Evolutionary conservation across 2,113 vertebrate species (phyloP).

Genomic region (Dromiciops gliroides): DNA sequence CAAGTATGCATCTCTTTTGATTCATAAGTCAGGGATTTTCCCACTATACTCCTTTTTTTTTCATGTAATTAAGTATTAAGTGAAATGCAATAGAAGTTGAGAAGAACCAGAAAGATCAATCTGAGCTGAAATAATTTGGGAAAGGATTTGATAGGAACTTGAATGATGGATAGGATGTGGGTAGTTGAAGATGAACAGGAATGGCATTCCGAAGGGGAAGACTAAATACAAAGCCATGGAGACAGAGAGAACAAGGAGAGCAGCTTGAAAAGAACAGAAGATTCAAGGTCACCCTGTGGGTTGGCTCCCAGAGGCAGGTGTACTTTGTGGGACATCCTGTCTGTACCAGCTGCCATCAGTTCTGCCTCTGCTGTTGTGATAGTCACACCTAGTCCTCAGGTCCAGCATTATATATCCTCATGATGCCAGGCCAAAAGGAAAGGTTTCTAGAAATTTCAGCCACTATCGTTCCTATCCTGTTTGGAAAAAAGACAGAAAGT

Average conservation of each 20-base stretch:
- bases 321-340: not conserved
- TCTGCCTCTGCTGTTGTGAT: not conserved
- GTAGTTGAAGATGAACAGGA: not conserved
- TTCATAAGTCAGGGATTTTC: not conserved
- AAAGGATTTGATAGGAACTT: not conserved
- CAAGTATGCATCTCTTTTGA: not conserved
- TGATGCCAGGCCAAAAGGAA: not conserved
- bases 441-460: not conserved
- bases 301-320: not conserved
- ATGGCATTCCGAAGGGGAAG: not conserved
- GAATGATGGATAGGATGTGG: not conserved
- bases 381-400: not conserved
- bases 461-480: not conserved
- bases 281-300: not conserved
- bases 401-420: not conserved
- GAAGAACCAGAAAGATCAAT: not conserved
- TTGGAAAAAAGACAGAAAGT: conserved; percentile 24
- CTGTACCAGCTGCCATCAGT: not conserved
- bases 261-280: not conserved
- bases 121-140: not conserved
- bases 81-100: not conserved
- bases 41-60: not conserved
- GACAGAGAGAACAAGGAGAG: not conserved
- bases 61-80: not conserved
- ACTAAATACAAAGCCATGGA: not conserved